phyloP scores from a whole-genome alignment of 2,113 vertebrate species.

The Elachura formosa region DNA sequence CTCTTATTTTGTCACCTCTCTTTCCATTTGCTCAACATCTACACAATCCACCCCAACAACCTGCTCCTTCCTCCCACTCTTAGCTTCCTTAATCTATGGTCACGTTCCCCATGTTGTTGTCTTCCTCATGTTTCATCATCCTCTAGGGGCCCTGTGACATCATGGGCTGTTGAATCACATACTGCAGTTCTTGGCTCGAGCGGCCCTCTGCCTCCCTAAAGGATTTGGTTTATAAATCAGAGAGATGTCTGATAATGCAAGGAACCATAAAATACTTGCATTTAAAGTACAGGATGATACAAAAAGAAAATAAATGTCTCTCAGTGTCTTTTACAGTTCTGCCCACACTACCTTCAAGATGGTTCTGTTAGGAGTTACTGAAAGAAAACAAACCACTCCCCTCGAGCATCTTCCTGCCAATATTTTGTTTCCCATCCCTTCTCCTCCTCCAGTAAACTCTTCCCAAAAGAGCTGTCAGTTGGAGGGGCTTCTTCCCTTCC shows the following conservation, averaged over 20 bases:
- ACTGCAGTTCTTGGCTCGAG: neutral
- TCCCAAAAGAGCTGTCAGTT: neutral
- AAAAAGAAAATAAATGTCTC: neutral
- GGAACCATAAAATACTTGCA: fast-evolving
- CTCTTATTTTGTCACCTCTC: neutral
- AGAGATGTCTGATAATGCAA: neutral
- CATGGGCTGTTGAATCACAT: neutral
- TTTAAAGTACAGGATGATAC: neutral
- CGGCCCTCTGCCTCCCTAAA: neutral
- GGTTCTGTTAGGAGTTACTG: neutral
- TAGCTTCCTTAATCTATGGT: neutral
- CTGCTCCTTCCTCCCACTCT: neutral
- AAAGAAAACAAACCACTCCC: neutral
- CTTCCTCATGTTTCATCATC: neutral
- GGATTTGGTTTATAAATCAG: neutral
- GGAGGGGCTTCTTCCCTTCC: neutral
- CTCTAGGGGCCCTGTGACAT: neutral
- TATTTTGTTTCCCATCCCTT: neutral
- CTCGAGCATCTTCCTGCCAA: neutral
- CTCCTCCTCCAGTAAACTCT: neutral
- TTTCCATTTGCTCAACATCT: neutral
- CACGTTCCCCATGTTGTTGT: fast-evolving
- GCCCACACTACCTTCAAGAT: neutral
- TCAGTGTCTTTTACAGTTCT: neutral
- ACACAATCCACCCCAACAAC: neutral